Conservation (phyloP, 2,888 invertebrate species). For the Xylocampa areola region DNA sequence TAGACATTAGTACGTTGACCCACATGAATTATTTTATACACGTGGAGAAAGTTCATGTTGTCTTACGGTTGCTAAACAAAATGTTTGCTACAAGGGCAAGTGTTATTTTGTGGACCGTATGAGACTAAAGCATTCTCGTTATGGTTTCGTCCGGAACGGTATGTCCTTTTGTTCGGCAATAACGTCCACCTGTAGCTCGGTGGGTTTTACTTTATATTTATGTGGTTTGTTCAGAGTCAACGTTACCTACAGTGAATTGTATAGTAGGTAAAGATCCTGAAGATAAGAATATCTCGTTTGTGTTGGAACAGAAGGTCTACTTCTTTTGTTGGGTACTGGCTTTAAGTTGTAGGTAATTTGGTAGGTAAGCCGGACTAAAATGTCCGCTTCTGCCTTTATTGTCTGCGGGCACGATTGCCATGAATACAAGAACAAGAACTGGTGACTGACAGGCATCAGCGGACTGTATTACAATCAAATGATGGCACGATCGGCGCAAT, state of each 20-base stretch:
- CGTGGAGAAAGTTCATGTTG: conserved; percentile 7
- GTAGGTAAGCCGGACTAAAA: too few species aligned
- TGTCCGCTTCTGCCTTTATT: too few species aligned
- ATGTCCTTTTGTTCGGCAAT: conserved; percentile 12
- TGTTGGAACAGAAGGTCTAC: too few species aligned
- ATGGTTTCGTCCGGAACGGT: conserved; percentile 9
- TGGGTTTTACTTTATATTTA: conserved; percentile 13
- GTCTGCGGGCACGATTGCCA: too few species aligned
- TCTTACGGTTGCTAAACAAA: conserved; percentile 4
- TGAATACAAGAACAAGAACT: too few species aligned
- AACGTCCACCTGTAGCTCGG: conserved; percentile 16
- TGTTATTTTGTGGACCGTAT: conserved; percentile 20
- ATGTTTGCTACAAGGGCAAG: conserved; percentile 10
- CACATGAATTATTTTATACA: conserved; percentile 9
- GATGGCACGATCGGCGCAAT: too few species aligned
- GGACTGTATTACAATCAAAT: too few species aligned
- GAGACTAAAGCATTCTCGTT: conserved; percentile 6
- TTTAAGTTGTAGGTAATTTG: too few species aligned
- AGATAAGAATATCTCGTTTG: too few species aligned
- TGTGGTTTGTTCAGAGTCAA: conserved; percentile 5
- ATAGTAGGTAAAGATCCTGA: neutral
- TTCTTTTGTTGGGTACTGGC: too few species aligned
- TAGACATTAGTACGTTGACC: conserved; percentile 4
- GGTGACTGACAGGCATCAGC: too few species aligned
- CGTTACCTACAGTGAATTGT: conserved; percentile 7